These are phyloP conservation scores for Danaus melanippus DNA, from an alignment of 1,140 invertebrate species.

Conservation along the genomic window DNA sequence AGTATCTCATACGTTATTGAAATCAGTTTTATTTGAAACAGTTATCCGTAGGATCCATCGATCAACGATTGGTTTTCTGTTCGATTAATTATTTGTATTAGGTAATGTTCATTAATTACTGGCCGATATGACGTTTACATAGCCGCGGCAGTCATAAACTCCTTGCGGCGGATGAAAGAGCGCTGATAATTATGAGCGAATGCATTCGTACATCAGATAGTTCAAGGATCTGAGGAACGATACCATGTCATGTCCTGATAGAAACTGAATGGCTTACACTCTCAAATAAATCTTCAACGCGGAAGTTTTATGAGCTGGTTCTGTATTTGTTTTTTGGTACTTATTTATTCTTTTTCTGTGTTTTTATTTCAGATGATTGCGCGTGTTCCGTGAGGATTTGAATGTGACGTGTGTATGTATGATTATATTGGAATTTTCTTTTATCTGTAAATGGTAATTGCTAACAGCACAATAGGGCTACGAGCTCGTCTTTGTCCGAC, in stretches of 20 bases:
- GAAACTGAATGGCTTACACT: conserved; percentile 8
- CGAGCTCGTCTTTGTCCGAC: conserved; percentile 38
- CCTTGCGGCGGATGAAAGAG: conserved; percentile 65
- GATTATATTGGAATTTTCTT: too few species aligned
- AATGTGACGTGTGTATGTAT: too few species aligned
- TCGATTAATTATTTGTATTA: conserved; percentile 44
- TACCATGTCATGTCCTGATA: conserved; percentile 35
- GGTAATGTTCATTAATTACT: conserved; percentile 60
- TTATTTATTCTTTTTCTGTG: too few species aligned
- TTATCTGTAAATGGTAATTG: conserved; percentile 8
- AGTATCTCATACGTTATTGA: too few species aligned
- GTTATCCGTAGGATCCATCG: conserved; percentile 5
- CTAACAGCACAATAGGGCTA: conserved; percentile 20
- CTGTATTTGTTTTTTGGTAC: too few species aligned
- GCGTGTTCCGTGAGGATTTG: too few species aligned
- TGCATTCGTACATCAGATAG: conserved; percentile 67
- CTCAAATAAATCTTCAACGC: too few species aligned
- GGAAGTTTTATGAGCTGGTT: too few species aligned
- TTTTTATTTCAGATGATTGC: too few species aligned
- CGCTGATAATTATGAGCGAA: conserved; percentile 65
- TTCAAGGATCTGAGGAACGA: conserved; percentile 56
- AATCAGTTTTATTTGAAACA: not conserved
- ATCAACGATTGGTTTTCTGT: conserved; percentile 27
- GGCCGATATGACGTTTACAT: conserved; percentile 63
- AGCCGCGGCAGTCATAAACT: conserved; percentile 50